Evolutionary conservation across 2,113 vertebrate genomes (phyloP).

Genomic region (Phrynocephalus versicolor): DNA sequence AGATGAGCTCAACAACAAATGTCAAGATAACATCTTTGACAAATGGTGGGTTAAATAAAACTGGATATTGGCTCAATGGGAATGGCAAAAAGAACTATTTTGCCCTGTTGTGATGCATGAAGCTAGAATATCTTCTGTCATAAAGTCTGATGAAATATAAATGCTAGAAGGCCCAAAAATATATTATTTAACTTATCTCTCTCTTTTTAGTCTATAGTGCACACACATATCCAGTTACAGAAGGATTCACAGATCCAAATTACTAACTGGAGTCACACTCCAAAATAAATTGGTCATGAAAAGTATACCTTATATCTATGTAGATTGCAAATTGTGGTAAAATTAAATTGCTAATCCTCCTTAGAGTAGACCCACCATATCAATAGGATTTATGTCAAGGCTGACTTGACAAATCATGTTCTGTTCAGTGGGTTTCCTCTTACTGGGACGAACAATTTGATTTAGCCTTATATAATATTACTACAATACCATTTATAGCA

Average conservation of each 20-base stretch:
- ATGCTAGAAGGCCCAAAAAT: neutral
- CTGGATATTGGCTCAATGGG: neutral
- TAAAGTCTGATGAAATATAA: neutral
- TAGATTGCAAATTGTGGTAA: neutral
- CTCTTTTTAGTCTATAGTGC: neutral
- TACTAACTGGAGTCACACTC: neutral
- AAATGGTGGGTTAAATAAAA: neutral
- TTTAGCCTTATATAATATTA: neutral
- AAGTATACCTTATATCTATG: no score
- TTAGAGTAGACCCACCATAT: no score
- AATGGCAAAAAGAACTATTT: neutral
- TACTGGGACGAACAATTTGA: no score
- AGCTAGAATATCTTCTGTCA: neutral
- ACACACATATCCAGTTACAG: neutral
- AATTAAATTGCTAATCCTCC: no score
- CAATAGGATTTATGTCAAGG: no score
- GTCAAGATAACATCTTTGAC: conserved; percentile 34
- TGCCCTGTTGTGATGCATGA: neutral
- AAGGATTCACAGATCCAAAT: neutral
- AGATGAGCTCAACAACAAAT: conserved; percentile 44
- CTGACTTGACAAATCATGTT: no score
- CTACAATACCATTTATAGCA: neutral
- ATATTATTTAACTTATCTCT: neutral
- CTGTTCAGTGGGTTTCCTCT: no score
- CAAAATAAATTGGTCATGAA: neutral